Conservation (phyloP, 1,140 invertebrate genomes). For the Hormaphis cornu region DNA sequence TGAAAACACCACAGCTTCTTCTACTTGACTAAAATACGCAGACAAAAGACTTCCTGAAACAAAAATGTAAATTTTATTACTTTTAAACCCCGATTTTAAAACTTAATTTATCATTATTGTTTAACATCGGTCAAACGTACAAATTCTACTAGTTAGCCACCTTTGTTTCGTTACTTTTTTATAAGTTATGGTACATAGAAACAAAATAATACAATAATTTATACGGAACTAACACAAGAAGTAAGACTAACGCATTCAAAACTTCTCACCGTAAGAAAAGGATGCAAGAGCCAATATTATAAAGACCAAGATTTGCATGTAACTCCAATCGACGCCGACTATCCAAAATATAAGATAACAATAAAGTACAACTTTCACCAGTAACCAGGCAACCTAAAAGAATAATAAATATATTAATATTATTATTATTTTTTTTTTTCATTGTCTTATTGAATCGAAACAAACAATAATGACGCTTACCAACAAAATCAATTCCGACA, state of each 20-base stretch:
- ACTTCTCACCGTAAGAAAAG: slow-evolving; percentile 18
- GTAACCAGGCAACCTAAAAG: neutral
- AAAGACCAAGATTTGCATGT: neutral
- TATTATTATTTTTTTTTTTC: neutral
- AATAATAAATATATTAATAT: neutral
- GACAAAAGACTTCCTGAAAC: slow-evolving; percentile 52
- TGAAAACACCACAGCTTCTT: slow-evolving; percentile 50
- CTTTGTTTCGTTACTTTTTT: too few species aligned
- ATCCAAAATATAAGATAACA: neutral
- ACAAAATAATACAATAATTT: too few species aligned
- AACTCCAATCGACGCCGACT: neutral
- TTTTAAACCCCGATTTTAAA: neutral
- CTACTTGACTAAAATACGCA: slow-evolving; percentile 53
- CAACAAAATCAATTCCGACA: slow-evolving; percentile 57
- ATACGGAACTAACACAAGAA: too few species aligned
- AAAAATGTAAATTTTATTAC: neutral
- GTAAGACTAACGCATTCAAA: neutral
- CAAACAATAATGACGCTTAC: slow-evolving; percentile 49
- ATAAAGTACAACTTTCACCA: neutral
- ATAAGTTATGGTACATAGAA: too few species aligned
- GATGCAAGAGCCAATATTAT: neutral
- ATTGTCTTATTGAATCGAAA: too few species aligned
- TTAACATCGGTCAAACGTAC: neutral
- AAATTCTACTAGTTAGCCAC: too few species aligned
- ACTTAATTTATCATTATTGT: neutral